Evolutionary conservation across 92 coral and sea anemone genomes (phyloP).

Genomic region (Phenganax stokvisi): DNA sequence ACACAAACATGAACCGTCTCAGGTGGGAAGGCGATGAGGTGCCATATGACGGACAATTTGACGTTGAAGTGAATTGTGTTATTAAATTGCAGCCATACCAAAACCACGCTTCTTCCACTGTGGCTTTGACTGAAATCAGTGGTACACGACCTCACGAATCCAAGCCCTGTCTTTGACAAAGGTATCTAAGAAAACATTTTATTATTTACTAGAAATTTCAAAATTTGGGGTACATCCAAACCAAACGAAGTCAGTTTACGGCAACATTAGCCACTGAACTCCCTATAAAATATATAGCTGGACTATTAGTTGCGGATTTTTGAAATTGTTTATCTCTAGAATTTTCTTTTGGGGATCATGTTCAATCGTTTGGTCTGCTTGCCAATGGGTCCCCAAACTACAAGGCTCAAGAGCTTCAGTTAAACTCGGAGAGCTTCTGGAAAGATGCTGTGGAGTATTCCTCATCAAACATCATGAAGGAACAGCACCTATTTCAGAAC

Average conservation of each 20-base stretch:
- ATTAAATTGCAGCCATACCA: constrained; percentile 31
- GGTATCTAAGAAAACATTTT: neutral
- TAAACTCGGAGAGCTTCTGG: constrained; percentile 25
- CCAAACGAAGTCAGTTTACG: too few species aligned
- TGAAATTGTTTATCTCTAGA: constrained; percentile 6
- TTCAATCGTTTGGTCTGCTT: neutral
- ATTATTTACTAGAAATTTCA: neutral
- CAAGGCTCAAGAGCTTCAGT: neutral
- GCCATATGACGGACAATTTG: constrained; percentile 18
- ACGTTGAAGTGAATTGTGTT: constrained; percentile 12
- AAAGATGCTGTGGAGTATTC: constrained; percentile 41
- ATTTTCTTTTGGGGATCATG: constrained; percentile 36
- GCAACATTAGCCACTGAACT: neutral
- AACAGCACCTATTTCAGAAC: neutral
- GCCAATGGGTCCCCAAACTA: constrained; percentile 36
- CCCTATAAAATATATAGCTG: neutral
- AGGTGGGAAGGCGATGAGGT: constrained; percentile 33
- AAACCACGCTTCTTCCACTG: constrained; percentile 14
- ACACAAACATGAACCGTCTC: constrained; percentile 19
- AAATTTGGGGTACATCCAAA: too few species aligned
- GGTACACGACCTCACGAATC: constrained; percentile 38
- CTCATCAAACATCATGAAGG: neutral
- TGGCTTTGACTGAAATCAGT: constrained; percentile 28
- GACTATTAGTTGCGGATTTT: neutral
- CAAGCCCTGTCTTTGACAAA: constrained; percentile 44